Conservation (phyloP, 2,797 vertebrate genomes). For the Sebastes diaconus region DNA sequence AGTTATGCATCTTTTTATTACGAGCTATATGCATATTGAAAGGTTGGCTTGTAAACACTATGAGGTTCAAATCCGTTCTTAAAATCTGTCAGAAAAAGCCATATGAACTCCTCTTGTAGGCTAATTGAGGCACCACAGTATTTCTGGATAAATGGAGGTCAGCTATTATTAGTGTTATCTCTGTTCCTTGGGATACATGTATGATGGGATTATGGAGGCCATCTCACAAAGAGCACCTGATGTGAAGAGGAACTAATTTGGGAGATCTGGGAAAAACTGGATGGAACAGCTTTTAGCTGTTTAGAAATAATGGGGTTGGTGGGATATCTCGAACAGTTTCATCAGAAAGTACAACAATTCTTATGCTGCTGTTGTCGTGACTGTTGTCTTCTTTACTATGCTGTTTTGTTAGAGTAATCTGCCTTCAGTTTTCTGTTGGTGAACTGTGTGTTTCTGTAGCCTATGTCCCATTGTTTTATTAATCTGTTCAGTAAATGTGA, state of each 20-base stretch:
- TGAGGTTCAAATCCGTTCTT: background rate
- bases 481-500: background rate
- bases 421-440: no score
- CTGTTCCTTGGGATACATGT: constrained; percentile 30
- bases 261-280: background rate
- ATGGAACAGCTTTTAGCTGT: background rate
- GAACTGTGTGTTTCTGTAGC: background rate
- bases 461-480: background rate
- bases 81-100: background rate
- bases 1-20: background rate
- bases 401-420: background rate
- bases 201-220: constrained; percentile 28
- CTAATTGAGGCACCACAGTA: constrained; percentile 10
- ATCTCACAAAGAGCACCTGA: background rate
- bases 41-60: background rate
- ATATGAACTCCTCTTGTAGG: background rate
- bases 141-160: constrained; percentile 38
- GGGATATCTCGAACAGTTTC: background rate
- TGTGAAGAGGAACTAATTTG: constrained; percentile 1
- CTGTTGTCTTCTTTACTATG: background rate
- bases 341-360: background rate
- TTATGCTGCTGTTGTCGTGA: background rate
- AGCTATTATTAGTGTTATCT: constrained; percentile 43
- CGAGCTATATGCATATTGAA: background rate
- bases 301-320: background rate